phyloP scores from a whole-genome alignment of 2,888 invertebrate genomes.

The Dilophus febrilis region DNA sequence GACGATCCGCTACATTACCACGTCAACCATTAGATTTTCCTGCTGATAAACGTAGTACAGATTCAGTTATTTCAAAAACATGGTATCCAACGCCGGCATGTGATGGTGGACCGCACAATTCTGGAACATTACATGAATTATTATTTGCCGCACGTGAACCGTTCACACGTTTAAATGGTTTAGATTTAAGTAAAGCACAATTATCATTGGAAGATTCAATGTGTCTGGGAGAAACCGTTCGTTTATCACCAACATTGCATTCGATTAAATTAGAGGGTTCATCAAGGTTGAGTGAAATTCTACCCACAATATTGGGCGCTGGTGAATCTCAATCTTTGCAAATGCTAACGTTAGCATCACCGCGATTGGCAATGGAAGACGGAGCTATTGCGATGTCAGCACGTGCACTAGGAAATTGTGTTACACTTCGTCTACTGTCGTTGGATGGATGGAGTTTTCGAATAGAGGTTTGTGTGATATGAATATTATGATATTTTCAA shows the following conservation, averaged over 20 bases:
- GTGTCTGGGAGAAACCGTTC: constrained; percentile 36
- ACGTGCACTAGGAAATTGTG: constrained; percentile 24
- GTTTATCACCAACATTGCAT: constrained; percentile 33
- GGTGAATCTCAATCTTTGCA: constrained; percentile 36
- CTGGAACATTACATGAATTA: constrained; percentile 20
- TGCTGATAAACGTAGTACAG: constrained; percentile 33
- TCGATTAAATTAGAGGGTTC: constrained; percentile 36
- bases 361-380: constrained; percentile 35
- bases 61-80: constrained; percentile 34
- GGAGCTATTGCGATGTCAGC: constrained; percentile 23
- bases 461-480: constrained; percentile 30
- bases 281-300: constrained; percentile 35
- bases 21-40: constrained; percentile 31
- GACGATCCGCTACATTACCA: constrained; percentile 32
- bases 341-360: constrained; percentile 36
- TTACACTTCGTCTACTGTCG: constrained; percentile 33
- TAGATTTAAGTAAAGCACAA: constrained; percentile 38
- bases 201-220: constrained; percentile 36
- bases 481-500: neutral
- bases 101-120: constrained; percentile 26
- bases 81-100: constrained; percentile 36
- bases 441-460: constrained; percentile 39
- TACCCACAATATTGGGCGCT: constrained; percentile 35
- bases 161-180: constrained; percentile 33
- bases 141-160: constrained; percentile 30